phyloP scores from a whole-genome alignment of 2,888 invertebrate species.

The Synanthedon formicaeformis region DNA sequence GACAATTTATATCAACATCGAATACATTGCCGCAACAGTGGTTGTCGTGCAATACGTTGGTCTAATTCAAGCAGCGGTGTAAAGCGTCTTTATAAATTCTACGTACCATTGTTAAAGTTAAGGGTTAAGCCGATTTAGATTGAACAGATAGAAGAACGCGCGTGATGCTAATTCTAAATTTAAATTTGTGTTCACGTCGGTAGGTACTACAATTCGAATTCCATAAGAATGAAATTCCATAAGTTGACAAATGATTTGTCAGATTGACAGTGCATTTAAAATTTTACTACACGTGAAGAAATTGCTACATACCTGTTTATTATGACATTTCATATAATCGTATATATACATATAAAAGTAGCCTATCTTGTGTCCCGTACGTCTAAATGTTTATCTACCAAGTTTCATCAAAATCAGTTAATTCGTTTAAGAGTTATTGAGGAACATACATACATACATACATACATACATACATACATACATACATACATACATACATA shows the following conservation, averaged over 20 bases:
- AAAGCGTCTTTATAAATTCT: constrained; percentile 14
- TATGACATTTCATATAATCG: too few species aligned
- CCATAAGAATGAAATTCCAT: constrained; percentile 27
- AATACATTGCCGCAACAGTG: constrained; percentile 27
- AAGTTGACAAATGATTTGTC: constrained; percentile 23
- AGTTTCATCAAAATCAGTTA: too few species aligned
- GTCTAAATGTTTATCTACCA: too few species aligned
- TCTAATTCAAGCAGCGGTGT: constrained; percentile 12
- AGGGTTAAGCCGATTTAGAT: constrained; percentile 61
- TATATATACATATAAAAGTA: too few species aligned
- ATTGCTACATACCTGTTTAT: too few species aligned
- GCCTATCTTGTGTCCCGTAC: too few species aligned
- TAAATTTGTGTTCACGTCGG: constrained; percentile 32
- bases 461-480: too few species aligned
- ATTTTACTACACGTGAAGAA: not conserved
- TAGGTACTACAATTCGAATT: constrained; percentile 30
- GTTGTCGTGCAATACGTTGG: not conserved
- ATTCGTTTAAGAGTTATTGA: too few species aligned
- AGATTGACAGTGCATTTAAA: constrained; percentile 10
- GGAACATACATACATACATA: too few species aligned
- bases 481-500: too few species aligned
- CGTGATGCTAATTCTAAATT: constrained; percentile 55
- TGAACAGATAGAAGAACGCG: constrained; percentile 38
- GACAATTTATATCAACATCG: constrained; percentile 8
- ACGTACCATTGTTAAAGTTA: constrained; percentile 21